These are phyloP conservation scores for Cristatella mucedo DNA, from an alignment of 2,888 invertebrate species.

Conservation along the genomic window DNA sequence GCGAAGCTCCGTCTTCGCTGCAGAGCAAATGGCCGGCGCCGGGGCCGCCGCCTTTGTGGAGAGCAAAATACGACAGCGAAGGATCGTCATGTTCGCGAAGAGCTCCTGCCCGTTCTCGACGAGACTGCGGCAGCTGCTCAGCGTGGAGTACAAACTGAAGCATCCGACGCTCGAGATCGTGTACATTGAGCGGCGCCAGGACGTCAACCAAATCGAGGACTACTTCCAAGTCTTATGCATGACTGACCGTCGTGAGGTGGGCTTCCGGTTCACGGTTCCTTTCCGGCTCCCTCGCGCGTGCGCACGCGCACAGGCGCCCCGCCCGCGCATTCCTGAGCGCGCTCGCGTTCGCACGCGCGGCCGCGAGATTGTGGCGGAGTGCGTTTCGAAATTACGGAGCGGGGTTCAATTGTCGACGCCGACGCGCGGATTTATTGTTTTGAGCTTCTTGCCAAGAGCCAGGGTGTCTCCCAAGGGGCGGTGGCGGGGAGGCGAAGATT, in stretches of 20 bases:
- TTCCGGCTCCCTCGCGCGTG: no score
- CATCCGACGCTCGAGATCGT: slow-evolving; percentile 22
- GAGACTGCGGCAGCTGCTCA: slow-evolving; percentile 14
- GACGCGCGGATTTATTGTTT: no score
- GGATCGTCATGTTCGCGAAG: slow-evolving; percentile 28
- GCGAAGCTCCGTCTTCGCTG: slow-evolving; percentile 77
- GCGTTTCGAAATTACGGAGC: no score
- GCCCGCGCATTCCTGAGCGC: no score
- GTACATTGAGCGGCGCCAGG: slow-evolving; percentile 32
- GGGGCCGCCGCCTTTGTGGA: slow-evolving; percentile 30
- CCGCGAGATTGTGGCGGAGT: no score
- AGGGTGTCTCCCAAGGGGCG: no score
- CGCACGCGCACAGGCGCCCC: no score
- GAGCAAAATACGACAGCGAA: slow-evolving; percentile 24
- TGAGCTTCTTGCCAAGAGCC: no score
- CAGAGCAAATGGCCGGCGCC: slow-evolving; percentile 13
- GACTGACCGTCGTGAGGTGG: slow-evolving; percentile 26
- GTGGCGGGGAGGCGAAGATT: no score
- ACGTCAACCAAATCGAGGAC: slow-evolving; percentile 32
- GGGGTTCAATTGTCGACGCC: no score
- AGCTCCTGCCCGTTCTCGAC: slow-evolving; percentile 22
- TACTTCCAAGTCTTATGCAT: slow-evolving; percentile 32
- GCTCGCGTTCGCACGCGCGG: no score
- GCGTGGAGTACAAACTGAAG: slow-evolving; percentile 17
- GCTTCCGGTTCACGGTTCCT: no score